Evolutionary conservation across 92 coral and sea anemone species (phyloP).

Genomic region (Zoanthus sansibaricus): DNA sequence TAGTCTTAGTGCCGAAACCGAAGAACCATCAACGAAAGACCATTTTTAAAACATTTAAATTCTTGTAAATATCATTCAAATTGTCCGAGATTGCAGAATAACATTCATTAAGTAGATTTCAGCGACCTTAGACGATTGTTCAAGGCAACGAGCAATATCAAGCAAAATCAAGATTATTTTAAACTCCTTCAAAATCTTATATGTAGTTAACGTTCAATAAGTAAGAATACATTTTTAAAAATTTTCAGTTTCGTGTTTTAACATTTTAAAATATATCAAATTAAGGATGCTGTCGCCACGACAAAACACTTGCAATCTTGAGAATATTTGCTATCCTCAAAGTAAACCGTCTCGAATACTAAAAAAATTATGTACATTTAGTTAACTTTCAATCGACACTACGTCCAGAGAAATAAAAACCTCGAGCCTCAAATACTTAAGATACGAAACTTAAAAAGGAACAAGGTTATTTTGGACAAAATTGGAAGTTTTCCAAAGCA

Average conservation of each 20-base stretch:
- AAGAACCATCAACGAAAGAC: too few relatives aligned
- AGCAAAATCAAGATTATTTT: background rate
- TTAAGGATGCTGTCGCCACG: background rate
- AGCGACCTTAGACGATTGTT: background rate
- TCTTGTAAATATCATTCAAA: too few relatives aligned
- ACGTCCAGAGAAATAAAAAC: background rate
- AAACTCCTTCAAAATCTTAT: background rate
- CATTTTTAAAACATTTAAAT: too few relatives aligned
- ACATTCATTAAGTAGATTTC: background rate
- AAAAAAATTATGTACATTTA: background rate
- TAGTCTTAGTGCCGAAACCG: too few relatives aligned
- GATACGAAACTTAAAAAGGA: background rate
- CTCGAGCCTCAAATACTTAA: background rate
- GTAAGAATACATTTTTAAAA: too few relatives aligned
- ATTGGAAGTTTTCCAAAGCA: background rate
- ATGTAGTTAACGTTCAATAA: too few relatives aligned
- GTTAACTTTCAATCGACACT: constrained; percentile 5
- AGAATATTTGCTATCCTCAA: constrained; percentile 7
- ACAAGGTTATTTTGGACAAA: background rate
- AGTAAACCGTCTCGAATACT: background rate
- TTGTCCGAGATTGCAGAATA: too few relatives aligned
- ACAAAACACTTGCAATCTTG: background rate
- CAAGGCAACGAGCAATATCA: background rate
- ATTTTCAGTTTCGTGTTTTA: too few relatives aligned
- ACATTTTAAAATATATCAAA: too few relatives aligned